Percentiles rank a stretch among this genome's conserved stretches.
Evolutionary conservation across 1,140 invertebrate genomes (phyloP).

Genomic region (Amyelois transitella): DNA sequence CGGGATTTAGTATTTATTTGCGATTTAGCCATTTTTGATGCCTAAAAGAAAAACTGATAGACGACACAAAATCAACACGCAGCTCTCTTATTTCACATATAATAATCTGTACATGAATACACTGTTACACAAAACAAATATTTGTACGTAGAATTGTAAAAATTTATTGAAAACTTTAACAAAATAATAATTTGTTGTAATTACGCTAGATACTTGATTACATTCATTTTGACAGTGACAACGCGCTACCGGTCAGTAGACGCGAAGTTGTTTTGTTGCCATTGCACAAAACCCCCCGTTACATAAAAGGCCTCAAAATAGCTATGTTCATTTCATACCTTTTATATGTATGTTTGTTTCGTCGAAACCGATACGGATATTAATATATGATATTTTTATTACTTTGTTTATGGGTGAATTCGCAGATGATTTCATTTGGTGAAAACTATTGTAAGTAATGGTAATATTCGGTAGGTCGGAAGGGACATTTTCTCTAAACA

Average conservation of each 20-base stretch:
- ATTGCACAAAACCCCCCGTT: slow-evolving; percentile 5
- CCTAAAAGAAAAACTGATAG: background rate
- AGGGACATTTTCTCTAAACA: too few species aligned
- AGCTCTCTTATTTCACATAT: background rate
- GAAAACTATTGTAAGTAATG: too few species aligned
- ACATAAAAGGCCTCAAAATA: too few species aligned
- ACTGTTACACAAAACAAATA: slow-evolving; percentile 5
- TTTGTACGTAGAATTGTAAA: slow-evolving; percentile 8
- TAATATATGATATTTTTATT: too few species aligned
- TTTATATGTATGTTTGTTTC: too few species aligned
- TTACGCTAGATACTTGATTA: slow-evolving; percentile 11
- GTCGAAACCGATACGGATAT: too few species aligned
- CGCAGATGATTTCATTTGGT: too few species aligned
- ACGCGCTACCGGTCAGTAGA: slow-evolving; percentile 7
- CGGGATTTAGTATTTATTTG: slow-evolving; percentile 69
- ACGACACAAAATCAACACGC: background rate
- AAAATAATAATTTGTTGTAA: slow-evolving; percentile 10
- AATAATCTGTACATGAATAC: background rate
- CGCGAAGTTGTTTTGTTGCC: slow-evolving; percentile 4
- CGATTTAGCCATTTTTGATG: slow-evolving; percentile 57
- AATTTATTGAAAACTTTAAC: slow-evolving; percentile 11
- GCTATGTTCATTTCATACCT: too few species aligned
- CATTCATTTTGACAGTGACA: slow-evolving; percentile 28
- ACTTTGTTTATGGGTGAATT: too few species aligned
- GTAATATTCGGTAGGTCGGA: too few species aligned